A percentile compares a stretch with the other conserved stretches of the same genome.
phyloP scores from a whole-genome alignment of 2,888 invertebrate species.

The Macrophya annulata region DNA sequence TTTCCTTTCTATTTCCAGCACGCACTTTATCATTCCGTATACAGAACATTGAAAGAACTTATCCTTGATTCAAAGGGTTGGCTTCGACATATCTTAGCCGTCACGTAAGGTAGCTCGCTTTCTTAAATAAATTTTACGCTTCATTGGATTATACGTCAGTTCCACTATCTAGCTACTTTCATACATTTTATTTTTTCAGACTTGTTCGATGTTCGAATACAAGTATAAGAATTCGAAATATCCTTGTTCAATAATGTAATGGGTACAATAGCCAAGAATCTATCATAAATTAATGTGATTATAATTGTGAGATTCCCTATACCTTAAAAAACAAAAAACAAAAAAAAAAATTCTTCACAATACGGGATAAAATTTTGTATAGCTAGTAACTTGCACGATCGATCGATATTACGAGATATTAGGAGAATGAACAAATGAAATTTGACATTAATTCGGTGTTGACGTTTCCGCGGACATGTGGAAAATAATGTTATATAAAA shows the following conservation, averaged over 20 bases:
- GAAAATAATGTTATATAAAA: background rate
- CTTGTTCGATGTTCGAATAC: background rate
- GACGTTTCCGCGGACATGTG: constrained; percentile 12
- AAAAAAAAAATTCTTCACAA: background rate
- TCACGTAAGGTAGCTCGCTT: background rate
- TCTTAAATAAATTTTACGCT: constrained; percentile 27
- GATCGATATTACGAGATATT: constrained; percentile 9
- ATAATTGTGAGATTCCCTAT: background rate
- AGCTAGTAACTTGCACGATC: background rate
- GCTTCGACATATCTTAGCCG: constrained; percentile 26
- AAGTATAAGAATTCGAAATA: constrained; percentile 10
- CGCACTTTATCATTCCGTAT: constrained; percentile 12
- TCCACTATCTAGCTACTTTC: constrained; percentile 9
- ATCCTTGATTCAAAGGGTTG: constrained; percentile 24
- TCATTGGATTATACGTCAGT: constrained; percentile 18
- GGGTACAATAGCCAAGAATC: background rate
- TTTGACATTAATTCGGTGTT: background rate
- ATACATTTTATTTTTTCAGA: background rate
- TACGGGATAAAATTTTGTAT: background rate
- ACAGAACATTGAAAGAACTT: constrained; percentile 10
- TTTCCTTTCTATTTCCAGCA: constrained; percentile 3
- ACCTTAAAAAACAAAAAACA: no score
- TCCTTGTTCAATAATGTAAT: background rate
- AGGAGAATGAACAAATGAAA: constrained; percentile 5
- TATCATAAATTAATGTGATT: background rate